Base-by-base conservation (phyloP, 1,140 invertebrate species). In the Aleiodes sp. region DNA sequence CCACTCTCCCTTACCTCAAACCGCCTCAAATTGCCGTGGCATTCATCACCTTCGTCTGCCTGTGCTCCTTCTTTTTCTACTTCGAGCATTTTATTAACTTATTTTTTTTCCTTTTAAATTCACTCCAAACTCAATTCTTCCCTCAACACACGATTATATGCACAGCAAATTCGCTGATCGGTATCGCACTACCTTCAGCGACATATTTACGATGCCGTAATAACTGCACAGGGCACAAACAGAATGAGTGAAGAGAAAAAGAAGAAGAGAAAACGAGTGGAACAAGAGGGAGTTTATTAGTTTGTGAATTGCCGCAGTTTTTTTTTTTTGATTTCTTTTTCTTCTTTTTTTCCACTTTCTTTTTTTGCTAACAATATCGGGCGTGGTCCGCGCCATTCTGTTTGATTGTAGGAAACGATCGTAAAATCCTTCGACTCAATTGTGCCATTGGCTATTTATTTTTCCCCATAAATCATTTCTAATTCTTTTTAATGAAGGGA, bases 201-300 rank as follows among this genome's bases (percentile, higher is more conserved):
- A 67, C 56, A 67, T 67, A 67, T 67, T 67, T 67, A 67, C 65
- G 65, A 67, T 35, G 56, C 39, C 65, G 65, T 67, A 67, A 67
- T 67, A 67, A 67, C 65, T 56, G 56, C 56, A 57, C 56, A 28
- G 52, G 28, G 12, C 33, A 63, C 24, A 19, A 63, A 24, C 10
- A 59, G 12, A 9, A 12, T 33, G n/a, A 24, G 28, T 2, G 10
- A 24, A 16, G 57, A 9, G 39, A 33, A 14, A 24, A 26, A 61
- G n/a, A 21, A 31, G 16, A 4, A 65, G 35, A 52, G 35, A n/a
- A 21, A 24, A 0, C 39, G 24, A 46, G 39, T 16, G 63, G 31
- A 46, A 6, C 16, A 14, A 19, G 37, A 24, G 14, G 37, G 37
- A 52, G 39, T 43, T 24, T 19, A 46, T 65, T 65, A 28, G 56